A percentile compares a stretch with the other conserved stretches of the same genome.
Conservation (phyloP, 1,140 invertebrate species). For the Bombus terrestris region DNA sequence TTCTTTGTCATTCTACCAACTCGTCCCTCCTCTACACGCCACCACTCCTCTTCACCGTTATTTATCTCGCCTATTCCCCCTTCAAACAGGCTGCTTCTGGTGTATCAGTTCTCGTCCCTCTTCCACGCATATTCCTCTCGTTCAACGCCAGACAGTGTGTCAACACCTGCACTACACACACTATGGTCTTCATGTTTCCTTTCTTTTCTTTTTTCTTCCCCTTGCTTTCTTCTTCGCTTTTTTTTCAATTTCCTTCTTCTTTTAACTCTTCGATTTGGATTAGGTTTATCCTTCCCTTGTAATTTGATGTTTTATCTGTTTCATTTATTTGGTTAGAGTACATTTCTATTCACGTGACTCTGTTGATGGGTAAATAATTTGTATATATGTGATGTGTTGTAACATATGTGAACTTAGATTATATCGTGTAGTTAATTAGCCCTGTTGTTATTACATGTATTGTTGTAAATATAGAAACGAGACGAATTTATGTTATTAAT, state of each 20-base stretch:
- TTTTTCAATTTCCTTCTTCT: not conserved
- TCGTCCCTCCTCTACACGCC: not conserved
- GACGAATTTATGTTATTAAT: too few relatives aligned
- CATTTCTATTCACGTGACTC: not conserved
- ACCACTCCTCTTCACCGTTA: slow-evolving; percentile 7
- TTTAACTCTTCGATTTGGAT: not conserved
- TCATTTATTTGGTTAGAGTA: not conserved
- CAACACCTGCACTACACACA: slow-evolving; percentile 26
- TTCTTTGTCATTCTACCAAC: slow-evolving; percentile 29
- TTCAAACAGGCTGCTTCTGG: slow-evolving; percentile 10
- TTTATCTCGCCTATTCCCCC: slow-evolving; percentile 44
- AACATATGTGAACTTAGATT: too few relatives aligned
- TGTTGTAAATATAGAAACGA: too few relatives aligned
- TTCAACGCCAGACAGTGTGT: slow-evolving; percentile 34
- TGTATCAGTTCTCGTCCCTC: slow-evolving; percentile 31
- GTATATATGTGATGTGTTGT: too few relatives aligned
- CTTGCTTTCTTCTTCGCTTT: not conserved
- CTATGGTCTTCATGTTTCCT: not conserved
- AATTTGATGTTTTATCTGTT: not conserved
- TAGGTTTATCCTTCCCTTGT: not conserved
- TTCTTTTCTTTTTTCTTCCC: not conserved
- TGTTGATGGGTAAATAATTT: not conserved
- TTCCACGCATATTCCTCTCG: not conserved
- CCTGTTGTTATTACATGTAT: too few relatives aligned
- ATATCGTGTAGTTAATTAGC: too few relatives aligned